A percentile compares a stretch with the other conserved stretches of the same genome.
Conservation (phyloP, 2,797 vertebrate genomes). For the Alauda arvensis region DNA sequence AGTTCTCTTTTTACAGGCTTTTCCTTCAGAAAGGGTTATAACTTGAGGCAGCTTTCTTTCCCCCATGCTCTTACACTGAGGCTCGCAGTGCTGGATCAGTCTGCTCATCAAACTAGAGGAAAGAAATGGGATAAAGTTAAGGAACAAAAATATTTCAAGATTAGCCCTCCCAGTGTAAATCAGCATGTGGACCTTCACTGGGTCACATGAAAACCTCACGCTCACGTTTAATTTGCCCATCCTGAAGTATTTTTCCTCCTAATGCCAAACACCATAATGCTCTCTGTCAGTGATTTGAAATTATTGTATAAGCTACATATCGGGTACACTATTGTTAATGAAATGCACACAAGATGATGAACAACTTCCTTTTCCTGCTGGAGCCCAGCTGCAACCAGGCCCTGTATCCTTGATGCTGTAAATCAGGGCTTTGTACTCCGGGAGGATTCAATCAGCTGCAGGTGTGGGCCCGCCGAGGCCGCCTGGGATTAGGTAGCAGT, state of each 20-base stretch:
- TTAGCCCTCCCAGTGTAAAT: slow-evolving; percentile 60
- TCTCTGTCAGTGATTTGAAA: slow-evolving; percentile 83
- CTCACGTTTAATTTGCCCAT: slow-evolving; percentile 75
- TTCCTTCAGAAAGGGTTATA: neutral
- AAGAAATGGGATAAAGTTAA: slow-evolving; percentile 57
- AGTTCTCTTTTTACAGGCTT: neutral
- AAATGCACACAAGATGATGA: slow-evolving; percentile 90
- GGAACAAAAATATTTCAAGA: slow-evolving; percentile 48
- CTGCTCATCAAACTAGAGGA: slow-evolving; percentile 4
- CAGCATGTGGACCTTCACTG: slow-evolving; percentile 30
- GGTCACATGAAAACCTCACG: slow-evolving; percentile 64
- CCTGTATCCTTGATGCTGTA: slow-evolving; percentile 85
- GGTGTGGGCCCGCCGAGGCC: slow-evolving; percentile 87
- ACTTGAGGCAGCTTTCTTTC: neutral
- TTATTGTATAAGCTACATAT: slow-evolving; percentile 76
- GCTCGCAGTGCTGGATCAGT: neutral
- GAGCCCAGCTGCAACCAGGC: slow-evolving; percentile 88
- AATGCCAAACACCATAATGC: slow-evolving; percentile 77
- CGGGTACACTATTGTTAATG: slow-evolving; percentile 85
- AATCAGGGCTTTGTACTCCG: slow-evolving; percentile 95
- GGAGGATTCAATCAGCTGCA: slow-evolving; percentile 95
- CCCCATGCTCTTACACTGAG: neutral
- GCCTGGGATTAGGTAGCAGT: slow-evolving; percentile 84
- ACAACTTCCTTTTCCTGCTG: slow-evolving; percentile 97
- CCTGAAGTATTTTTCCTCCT: slow-evolving; percentile 74